These are phyloP conservation scores for Sporophila hypoxantha DNA, from an alignment of 2,113 vertebrate genomes.

Conservation along the genomic window DNA sequence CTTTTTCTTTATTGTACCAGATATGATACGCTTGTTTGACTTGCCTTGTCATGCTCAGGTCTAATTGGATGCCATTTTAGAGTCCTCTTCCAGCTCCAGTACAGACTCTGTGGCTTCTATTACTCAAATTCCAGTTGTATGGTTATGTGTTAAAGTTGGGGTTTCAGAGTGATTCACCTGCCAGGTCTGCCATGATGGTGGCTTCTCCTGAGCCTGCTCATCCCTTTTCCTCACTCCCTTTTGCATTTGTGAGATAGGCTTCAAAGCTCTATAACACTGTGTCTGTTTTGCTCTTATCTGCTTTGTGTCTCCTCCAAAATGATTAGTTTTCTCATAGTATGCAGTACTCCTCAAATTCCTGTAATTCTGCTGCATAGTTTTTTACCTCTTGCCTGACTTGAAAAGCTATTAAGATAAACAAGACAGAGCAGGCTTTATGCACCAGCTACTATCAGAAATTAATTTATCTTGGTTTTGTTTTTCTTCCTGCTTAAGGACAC, in stretches of 20 bases:
- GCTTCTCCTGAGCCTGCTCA: not conserved
- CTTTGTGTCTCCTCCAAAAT: not conserved
- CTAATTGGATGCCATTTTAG: not conserved
- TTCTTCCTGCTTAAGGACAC: not conserved
- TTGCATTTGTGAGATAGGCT: not conserved
- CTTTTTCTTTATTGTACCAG: not conserved
- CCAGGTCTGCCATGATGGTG: not conserved
- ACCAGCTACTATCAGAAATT: not conserved
- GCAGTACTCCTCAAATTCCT: not conserved
- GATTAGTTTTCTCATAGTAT: rapidly evolving
- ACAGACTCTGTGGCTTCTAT: not conserved
- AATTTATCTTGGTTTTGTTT: not conserved
- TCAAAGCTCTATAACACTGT: not conserved
- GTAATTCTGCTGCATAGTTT: not conserved
- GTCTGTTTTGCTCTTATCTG: not conserved
- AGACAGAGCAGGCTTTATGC: not conserved
- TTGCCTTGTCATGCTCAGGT: not conserved
- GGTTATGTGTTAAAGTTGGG: not conserved
- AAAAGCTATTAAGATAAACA: not conserved
- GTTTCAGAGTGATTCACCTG: not conserved
- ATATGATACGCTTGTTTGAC: not conserved
- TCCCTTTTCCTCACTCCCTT: not conserved
- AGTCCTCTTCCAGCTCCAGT: not conserved
- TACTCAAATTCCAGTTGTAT: not conserved
- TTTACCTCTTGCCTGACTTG: not conserved